phyloP scores from a whole-genome alignment of 2,888 invertebrate species.

The Machimus rusticus region DNA sequence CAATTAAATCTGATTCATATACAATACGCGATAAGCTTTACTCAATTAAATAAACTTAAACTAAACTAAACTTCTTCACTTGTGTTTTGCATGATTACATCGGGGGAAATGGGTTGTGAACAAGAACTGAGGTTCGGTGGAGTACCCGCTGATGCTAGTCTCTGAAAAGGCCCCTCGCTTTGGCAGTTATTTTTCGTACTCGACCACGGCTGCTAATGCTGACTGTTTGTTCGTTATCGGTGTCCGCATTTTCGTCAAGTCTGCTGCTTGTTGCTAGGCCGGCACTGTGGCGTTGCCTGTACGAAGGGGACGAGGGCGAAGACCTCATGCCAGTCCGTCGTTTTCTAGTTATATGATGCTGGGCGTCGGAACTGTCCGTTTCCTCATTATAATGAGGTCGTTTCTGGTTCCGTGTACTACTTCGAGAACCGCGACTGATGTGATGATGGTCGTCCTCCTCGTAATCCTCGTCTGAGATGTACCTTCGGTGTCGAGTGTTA shows the following conservation, averaged over 20 bases:
- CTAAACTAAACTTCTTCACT: constrained; percentile 21
- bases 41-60: constrained; percentile 26
- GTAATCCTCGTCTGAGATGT: constrained; percentile 55
- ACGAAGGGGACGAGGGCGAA: constrained; percentile 41
- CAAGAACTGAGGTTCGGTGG: constrained; percentile 29
- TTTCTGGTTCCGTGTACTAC: constrained; percentile 60
- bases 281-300: constrained; percentile 43
- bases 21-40: background rate
- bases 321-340: constrained; percentile 41
- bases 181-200: constrained; percentile 81
- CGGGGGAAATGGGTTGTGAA: background rate
- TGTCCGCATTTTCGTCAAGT: constrained; percentile 54
- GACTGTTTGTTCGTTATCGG: constrained; percentile 58
- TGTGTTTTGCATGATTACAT: constrained; percentile 23
- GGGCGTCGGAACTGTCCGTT: constrained; percentile 62
- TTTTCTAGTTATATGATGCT: constrained; percentile 10
- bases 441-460: constrained; percentile 49
- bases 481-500: constrained; percentile 47
- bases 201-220: constrained; percentile 84
- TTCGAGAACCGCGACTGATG: constrained; percentile 30
- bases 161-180: constrained; percentile 73
- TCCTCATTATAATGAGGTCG: constrained; percentile 69
- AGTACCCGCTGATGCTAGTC: constrained; percentile 55
- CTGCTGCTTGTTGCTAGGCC: background rate
- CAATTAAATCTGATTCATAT: background rate